Evolutionary conservation across 2,888 invertebrate species (phyloP).

Genomic region (Octodonta nipae): DNA sequence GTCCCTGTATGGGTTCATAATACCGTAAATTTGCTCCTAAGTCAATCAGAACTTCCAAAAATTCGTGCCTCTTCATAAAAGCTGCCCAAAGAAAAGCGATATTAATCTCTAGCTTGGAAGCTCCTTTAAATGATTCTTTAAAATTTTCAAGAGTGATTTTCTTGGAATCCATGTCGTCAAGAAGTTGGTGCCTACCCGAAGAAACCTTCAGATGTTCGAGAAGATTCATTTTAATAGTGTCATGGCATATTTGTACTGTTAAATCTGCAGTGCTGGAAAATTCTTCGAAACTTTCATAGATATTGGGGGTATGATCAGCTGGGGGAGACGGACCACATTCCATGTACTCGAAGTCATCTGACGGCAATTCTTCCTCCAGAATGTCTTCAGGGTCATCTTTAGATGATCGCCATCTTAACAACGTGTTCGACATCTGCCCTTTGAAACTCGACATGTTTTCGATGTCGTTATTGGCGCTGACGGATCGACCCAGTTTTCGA

Average conservation of each 20-base stretch:
- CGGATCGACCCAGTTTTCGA: conserved; percentile 33
- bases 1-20: conserved; percentile 55
- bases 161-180: conserved; percentile 62
- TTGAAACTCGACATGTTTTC: conserved; percentile 32
- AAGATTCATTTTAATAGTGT: conserved; percentile 58
- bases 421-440: conserved; percentile 26
- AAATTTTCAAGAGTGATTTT: conserved; percentile 47
- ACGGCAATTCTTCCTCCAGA: conserved; percentile 54
- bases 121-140: conserved; percentile 38
- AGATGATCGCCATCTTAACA: conserved; percentile 25
- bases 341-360: conserved; percentile 61
- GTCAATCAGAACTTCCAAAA: conserved; percentile 48
- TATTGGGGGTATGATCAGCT: conserved; percentile 65
- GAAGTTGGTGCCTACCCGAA: conserved; percentile 51
- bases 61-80: conserved; percentile 52
- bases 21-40: conserved; percentile 59
- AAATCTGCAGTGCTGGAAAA: conserved; percentile 45
- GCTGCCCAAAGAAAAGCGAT: conserved; percentile 61
- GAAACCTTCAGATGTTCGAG: conserved; percentile 59
- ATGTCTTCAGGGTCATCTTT: conserved; percentile 32
- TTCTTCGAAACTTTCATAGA: conserved; percentile 70
- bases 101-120: conserved; percentile 55
- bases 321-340: conserved; percentile 69
- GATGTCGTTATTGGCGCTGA: conserved; percentile 34
- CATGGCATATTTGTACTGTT: conserved; percentile 58